A percentile compares a stretch with the other conserved stretches of the same genome.
These are phyloP conservation scores for Rhineura floridana DNA, from an alignment of 2,113 vertebrate species.

Conservation along the genomic window DNA sequence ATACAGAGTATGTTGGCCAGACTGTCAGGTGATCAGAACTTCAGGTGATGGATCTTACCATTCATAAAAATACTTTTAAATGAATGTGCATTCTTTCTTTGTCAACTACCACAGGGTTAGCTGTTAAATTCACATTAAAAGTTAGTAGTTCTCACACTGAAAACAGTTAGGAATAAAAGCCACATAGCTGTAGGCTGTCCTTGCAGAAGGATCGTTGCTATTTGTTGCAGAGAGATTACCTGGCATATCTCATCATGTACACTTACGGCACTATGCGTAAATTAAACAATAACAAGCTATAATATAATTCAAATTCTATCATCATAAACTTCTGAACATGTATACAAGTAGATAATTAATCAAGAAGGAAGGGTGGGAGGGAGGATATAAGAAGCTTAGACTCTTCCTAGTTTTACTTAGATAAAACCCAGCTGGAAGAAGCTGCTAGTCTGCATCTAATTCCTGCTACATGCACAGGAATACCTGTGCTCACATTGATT, in stretches of 20 bases:
- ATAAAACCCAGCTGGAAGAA: slow-evolving; percentile 37
- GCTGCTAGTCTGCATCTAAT: slow-evolving; percentile 44
- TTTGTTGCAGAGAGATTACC: slow-evolving; percentile 23
- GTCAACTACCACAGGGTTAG: neutral
- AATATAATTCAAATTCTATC: slow-evolving; percentile 33
- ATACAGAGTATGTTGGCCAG: neutral
- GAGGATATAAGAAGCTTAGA: neutral
- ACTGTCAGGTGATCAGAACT: neutral
- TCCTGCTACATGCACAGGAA: neutral
- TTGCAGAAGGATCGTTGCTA: slow-evolving; percentile 19
- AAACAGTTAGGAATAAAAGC: slow-evolving; percentile 27
- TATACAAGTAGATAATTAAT: slow-evolving; percentile 53
- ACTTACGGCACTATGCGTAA: slow-evolving; percentile 50
- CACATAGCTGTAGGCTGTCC: neutral
- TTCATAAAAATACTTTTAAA: neutral
- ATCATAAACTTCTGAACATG: slow-evolving; percentile 23
- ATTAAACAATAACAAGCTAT: slow-evolving; percentile 42
- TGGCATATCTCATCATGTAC: neutral
- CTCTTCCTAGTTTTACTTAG: slow-evolving; percentile 41
- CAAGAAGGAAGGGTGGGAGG: neutral
- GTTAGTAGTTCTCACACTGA: neutral
- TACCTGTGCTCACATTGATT: slow-evolving; percentile 1
- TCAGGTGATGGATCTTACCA: neutral
- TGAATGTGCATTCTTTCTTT: neutral
- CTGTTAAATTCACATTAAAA: neutral